A percentile compares a stretch with the other conserved stretches of the same genome.
These are phyloP conservation scores for Phragmatobia fuliginosa DNA, from an alignment of 2,888 invertebrate species.

Conservation along the genomic window DNA sequence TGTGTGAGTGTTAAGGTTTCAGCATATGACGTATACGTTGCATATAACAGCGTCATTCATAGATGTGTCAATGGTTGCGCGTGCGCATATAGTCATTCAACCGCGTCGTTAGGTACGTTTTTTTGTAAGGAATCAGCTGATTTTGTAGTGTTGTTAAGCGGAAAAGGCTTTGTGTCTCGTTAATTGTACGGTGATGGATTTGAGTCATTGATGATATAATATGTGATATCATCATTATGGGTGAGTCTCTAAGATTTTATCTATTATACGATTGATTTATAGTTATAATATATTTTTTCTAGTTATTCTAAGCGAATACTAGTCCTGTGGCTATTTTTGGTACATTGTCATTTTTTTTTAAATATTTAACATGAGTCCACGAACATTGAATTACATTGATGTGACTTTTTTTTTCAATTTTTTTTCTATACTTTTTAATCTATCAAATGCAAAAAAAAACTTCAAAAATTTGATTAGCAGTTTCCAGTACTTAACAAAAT, in stretches of 20 bases:
- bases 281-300: background rate
- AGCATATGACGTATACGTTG: conserved; percentile 47
- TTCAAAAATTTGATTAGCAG: too few species aligned
- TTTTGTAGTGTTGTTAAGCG: conserved; percentile 36
- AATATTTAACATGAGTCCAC: too few species aligned
- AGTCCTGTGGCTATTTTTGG: background rate
- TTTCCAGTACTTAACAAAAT: too few species aligned
- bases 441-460: too few species aligned
- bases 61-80: conserved; percentile 82
- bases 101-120: conserved; percentile 72
- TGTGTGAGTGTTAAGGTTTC: conserved; percentile 44
- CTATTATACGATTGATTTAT: background rate
- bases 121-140: conserved; percentile 63
- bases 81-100: conserved; percentile 72
- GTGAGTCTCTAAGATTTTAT: conserved; percentile 1
- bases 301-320: background rate
- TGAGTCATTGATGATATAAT: conserved; percentile 37
- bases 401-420: too few species aligned
- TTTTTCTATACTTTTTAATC: too few species aligned
- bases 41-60: conserved; percentile 65
- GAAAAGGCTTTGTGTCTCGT: conserved; percentile 24
- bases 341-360: background rate
- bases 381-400: too few species aligned
- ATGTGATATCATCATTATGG: conserved; percentile 22
- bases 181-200: conserved; percentile 24